Conservation (phyloP, 2,113 vertebrate species). For the Mastomys natalensis region DNA sequence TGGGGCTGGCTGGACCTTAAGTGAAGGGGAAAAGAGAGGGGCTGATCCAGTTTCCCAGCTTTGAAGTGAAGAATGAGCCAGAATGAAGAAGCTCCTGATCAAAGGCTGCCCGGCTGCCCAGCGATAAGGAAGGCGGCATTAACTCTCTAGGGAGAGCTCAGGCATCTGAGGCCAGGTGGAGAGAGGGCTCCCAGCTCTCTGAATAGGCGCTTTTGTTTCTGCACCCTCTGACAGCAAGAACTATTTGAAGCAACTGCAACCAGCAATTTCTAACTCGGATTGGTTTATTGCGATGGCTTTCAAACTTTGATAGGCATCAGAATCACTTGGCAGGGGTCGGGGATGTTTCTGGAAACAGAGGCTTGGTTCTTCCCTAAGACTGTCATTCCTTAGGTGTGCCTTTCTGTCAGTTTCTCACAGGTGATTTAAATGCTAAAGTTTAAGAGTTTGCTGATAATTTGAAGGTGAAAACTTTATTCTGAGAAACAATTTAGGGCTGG, state of each 20-base stretch:
- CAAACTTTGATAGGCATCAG: conserved; percentile 15
- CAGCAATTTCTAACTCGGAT: conserved; percentile 51
- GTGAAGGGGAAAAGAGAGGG: conserved; percentile 37
- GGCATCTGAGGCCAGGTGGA: conserved; percentile 71
- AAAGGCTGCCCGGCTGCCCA: conserved; percentile 67
- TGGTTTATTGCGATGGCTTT: conserved; percentile 1
- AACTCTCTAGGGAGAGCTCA: conserved; percentile 63
- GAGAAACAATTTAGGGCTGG: background rate
- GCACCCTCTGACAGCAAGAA: conserved; percentile 32
- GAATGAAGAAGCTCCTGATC: conserved; percentile 79
- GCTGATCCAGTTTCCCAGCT: conserved; percentile 57
- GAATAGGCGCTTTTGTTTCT: conserved; percentile 68
- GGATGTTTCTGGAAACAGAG: conserved; percentile 51
- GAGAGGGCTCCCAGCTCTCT: conserved; percentile 40
- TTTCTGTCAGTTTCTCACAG: background rate
- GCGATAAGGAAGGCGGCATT: conserved; percentile 69
- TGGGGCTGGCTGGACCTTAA: conserved; percentile 10
- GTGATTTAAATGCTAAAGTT: background rate
- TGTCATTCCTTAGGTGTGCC: background rate
- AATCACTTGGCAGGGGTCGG: background rate
- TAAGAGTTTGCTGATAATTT: background rate
- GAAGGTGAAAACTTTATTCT: background rate
- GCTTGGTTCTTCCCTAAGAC: background rate
- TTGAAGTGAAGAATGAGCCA: conserved; percentile 71
- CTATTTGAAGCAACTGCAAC: conserved; percentile 62